Evolutionary conservation across 2,113 vertebrate genomes (phyloP), one percentile per base, ranked within the genome.

Genomic region (Arvicanthis niloticus): DNA sequence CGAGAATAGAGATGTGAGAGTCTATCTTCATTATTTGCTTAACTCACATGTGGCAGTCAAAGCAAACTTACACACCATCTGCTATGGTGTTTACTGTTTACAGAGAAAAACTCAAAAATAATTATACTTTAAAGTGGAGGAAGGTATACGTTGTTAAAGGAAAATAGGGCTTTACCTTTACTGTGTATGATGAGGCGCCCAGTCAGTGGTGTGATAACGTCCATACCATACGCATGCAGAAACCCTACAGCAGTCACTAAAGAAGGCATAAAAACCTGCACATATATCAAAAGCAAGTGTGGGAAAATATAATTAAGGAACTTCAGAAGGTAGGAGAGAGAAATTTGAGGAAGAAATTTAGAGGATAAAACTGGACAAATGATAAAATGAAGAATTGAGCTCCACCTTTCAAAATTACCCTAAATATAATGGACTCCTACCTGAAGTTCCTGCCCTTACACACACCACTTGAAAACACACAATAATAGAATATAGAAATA

Each of bases 51-150:
- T 89, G 45, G 53, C 31, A 42, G 88, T 75, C 72, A 75, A 89
- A 60, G 70, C 70, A 89, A 76, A 76, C 58, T 77, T 62, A 89
- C 58, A 77, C 72, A 89, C 70, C 88, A 76, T 58, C 70, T 89
- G 56, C 29, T 62, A 60, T 76, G 72, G 88, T 89, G 53, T 76
- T 76, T 89, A 62, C 45, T 89, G 72, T 76, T 89, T 76, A 73
- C 70, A 76, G 72, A 75, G 40, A 62, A 76, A 76, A 76, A 15
- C 73, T 60, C 56, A 76, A 89, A 89, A 62, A 75, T 75, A 89
- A 75, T 45, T 62, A 45, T 22, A 37, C 40, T 62, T 75, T 60
- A 89, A 65, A 75, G 70, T 89, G 53, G n/a, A 70, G 53, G 53
- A 24, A 62, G 53, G 29, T 76, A 76, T 7, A 58, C 1, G 7